A percentile compares a stretch with the other conserved stretches of the same genome.
phyloP scores from a whole-genome alignment of 2,113 vertebrate species.

The Cryptotis parvus region DNA sequence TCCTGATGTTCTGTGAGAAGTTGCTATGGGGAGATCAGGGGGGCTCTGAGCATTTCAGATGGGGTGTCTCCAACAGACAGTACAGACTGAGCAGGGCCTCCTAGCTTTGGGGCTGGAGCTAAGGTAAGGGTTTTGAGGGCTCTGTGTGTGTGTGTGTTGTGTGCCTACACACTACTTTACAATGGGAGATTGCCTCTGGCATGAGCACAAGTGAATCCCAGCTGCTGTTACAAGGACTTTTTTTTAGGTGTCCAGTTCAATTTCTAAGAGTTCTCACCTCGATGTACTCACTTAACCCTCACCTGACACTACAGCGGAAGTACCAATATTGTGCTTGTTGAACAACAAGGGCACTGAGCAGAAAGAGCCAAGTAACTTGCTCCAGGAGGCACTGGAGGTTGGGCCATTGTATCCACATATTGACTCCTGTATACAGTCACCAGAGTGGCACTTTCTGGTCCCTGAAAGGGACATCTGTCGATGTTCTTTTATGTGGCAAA shows the following conservation, averaged over 20 bases:
- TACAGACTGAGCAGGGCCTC: too few relatives aligned
- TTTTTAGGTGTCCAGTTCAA: neutral
- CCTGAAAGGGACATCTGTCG: neutral
- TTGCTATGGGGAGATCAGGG: neutral
- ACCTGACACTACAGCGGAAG: neutral
- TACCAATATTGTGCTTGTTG: neutral
- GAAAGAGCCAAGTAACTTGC: neutral
- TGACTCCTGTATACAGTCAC: too few relatives aligned
- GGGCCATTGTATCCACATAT: neutral
- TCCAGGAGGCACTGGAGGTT: too few relatives aligned
- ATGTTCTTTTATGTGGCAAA: neutral
- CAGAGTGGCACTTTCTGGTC: too few relatives aligned
- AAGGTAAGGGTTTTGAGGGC: neutral
- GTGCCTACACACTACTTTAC: too few relatives aligned
- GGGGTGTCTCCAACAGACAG: rapidly evolving
- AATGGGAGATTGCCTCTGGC: too few relatives aligned
- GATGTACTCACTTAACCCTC: neutral
- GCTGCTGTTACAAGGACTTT: too few relatives aligned
- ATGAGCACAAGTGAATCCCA: too few relatives aligned
- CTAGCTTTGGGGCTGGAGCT: neutral
- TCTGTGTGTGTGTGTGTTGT: too few relatives aligned
- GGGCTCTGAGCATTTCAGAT: slow-evolving; percentile 14
- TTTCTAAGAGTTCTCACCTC: neutral
- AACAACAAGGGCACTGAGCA: neutral
- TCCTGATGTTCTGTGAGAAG: neutral